A percentile compares a stretch with the other conserved stretches of the same genome.
phyloP scores from a whole-genome alignment of 1,140 invertebrate genomes.

The Onthophagus taurus region DNA sequence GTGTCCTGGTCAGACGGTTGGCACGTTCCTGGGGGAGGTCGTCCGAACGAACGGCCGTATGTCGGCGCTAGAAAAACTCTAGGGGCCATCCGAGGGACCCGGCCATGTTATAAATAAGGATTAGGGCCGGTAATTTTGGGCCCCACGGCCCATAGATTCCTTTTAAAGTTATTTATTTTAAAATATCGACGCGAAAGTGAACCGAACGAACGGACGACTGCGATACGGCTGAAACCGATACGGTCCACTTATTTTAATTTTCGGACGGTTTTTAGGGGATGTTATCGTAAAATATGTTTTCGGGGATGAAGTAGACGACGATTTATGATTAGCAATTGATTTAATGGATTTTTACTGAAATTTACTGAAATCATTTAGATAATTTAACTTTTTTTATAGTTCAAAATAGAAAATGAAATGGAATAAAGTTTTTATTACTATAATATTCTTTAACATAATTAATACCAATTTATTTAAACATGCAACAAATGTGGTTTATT shows the following conservation, averaged over 20 bases:
- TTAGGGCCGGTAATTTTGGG: slow-evolving; percentile 34
- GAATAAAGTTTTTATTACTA: no score
- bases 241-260: slow-evolving; percentile 39
- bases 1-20: slow-evolving; percentile 4
- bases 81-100: slow-evolving; percentile 22
- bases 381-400: no score
- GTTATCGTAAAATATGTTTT: no score
- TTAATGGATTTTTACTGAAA: no score
- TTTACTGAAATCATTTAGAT: no score
- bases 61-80: slow-evolving; percentile 10
- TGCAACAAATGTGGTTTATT: no score
- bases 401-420: no score
- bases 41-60: slow-evolving; percentile 5
- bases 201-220: slow-evolving; percentile 20
- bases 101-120: slow-evolving; percentile 36
- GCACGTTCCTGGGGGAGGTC: not conserved
- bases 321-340: not conserved
- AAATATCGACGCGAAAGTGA: slow-evolving; percentile 31
- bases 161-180: slow-evolving; percentile 38
- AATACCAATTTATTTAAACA: no score
- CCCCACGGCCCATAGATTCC: slow-evolving; percentile 32
- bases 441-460: no score
- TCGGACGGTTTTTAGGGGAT: slow-evolving; percentile 23
- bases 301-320: no score
- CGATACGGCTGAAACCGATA: slow-evolving; percentile 26